Evolutionary conservation across 2,113 vertebrate genomes (phyloP), one percentile per base, ranked within the genome.

Genomic region (Sinocyclocheilus anophthalmus): DNA sequence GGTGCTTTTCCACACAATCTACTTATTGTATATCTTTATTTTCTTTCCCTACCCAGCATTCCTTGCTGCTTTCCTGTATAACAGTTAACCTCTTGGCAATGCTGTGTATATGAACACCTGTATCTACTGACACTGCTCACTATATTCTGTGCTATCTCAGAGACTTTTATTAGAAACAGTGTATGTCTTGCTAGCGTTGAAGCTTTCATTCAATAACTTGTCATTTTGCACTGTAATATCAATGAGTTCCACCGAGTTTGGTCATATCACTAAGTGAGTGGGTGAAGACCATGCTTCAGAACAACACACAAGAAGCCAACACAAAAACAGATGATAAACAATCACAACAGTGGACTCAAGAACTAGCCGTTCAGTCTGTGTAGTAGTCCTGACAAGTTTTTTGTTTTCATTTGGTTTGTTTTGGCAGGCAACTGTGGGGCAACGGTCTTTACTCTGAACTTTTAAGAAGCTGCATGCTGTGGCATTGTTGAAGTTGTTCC

Each of bases 31-130:
- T n/a, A 67, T 26, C 16, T 59, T n/a, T 80, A 76, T 70, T 63
- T 69, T 65, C 48, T 67, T 57, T 75, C 78, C 59, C 72, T 42
- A 65, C 55, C 83, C 83, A 83, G 76, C 48, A 83, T 72, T 72
- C 75, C 80, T 76, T 85, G 83, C 82, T 82, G 73, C 86, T 85
- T 87, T 85, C 86, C 80, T 85, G 73, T 87, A 53, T 55, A 73
- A 86, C 45, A 67, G 50, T 69, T 55, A 83, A 83, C 63, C 22
- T 83, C 65, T 20, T 48, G 59, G 55, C 50, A 18, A 80, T 85
- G 79, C 83, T 85, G 78, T 87, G 88, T 89, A 84, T 84, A 89
- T 77, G 76, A 55, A 77, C 72, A 82, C 30, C 65, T 76, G 57
- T 84, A 85, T 88, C 73, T 75, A 86, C 87, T 81, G 69, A 81